These are phyloP conservation scores for Neodiprion fabricii DNA, from an alignment of 1,140 invertebrate genomes.

Conservation along the genomic window DNA sequence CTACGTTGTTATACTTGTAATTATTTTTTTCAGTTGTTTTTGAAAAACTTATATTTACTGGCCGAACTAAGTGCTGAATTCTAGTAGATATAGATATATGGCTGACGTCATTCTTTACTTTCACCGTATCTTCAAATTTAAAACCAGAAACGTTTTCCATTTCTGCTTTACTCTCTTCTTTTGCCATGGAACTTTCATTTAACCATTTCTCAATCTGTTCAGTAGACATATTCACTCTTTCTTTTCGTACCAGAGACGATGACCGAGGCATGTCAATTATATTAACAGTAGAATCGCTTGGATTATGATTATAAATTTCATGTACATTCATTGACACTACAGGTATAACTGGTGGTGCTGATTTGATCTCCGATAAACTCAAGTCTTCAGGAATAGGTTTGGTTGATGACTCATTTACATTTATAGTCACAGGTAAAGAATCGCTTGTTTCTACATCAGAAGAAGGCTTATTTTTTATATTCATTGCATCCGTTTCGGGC, in stretches of 20 bases:
- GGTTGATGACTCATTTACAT: neutral
- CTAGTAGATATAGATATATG: constrained; percentile 58
- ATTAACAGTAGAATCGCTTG: constrained; percentile 34
- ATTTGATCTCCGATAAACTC: constrained; percentile 19
- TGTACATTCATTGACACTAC: constrained; percentile 24
- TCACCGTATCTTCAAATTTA: constrained; percentile 40
- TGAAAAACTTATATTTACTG: constrained; percentile 57
- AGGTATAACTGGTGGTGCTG: constrained; percentile 19
- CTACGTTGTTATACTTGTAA: neutral
- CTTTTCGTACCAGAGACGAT: constrained; percentile 60
- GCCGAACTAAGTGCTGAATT: constrained; percentile 57
- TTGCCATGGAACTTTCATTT: constrained; percentile 67
- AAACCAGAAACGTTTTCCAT: constrained; percentile 54
- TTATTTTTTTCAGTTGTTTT: constrained; percentile 50
- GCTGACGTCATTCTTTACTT: constrained; percentile 40
- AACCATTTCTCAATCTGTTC: constrained; percentile 78
- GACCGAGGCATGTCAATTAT: constrained; percentile 50
- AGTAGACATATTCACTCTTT: constrained; percentile 74
- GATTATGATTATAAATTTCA: constrained; percentile 39
- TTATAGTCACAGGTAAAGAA: constrained; percentile 3
- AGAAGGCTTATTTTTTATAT: constrained; percentile 5
- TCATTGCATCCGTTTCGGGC: neutral
- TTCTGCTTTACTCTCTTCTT: constrained; percentile 64
- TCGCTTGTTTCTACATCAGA: constrained; percentile 11
- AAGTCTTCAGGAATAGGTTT: constrained; percentile 5